phyloP scores from a whole-genome alignment of 1,140 invertebrate species.

The Cydia amplana region DNA sequence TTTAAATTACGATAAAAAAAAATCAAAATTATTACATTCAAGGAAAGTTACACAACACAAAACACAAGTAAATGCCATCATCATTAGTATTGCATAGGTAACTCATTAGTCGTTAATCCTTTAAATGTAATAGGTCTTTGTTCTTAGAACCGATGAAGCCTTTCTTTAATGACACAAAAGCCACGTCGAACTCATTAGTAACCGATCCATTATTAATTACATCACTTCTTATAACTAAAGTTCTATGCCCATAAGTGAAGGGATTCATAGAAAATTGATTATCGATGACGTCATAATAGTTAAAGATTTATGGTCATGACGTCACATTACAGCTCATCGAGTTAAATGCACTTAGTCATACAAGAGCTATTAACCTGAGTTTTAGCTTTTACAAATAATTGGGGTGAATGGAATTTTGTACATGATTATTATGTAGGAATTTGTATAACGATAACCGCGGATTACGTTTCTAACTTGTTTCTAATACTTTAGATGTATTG shows the following conservation, averaged over 20 bases:
- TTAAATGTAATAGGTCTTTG: neutral
- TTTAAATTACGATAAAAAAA: too few species aligned
- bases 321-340: neutral
- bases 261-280: neutral
- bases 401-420: neutral
- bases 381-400: neutral
- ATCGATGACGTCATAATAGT: constrained; percentile 1
- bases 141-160: neutral
- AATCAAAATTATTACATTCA: too few species aligned
- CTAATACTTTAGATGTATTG: too few species aligned
- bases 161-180: too few species aligned
- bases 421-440: too few species aligned
- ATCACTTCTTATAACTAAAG: neutral
- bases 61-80: neutral
- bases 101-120: neutral
- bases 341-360: constrained; percentile 7
- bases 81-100: neutral
- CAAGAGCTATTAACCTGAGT: neutral
- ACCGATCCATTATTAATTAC: neutral
- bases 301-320: neutral
- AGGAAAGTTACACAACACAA: neutral
- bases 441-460: too few species aligned
- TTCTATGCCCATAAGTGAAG: neutral
- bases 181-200: neutral
- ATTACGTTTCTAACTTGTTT: too few species aligned